Conservation (phyloP, 2,888 invertebrate genomes). For the Dyspetes luteomarginatus region DNA sequence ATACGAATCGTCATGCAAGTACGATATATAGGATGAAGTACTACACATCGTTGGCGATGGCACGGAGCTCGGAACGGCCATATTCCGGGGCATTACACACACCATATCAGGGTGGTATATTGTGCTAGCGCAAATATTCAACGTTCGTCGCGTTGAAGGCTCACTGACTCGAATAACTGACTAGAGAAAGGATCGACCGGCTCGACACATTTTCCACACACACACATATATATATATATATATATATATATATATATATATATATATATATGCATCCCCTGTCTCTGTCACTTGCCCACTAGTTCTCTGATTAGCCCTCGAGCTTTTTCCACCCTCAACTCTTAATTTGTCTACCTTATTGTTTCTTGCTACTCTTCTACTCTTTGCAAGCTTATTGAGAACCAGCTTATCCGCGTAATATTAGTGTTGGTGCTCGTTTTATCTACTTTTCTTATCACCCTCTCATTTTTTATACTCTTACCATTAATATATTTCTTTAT, state of each 20-base stretch:
- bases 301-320: slow-evolving; percentile 6
- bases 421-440: slow-evolving; percentile 8
- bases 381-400: slow-evolving; percentile 19
- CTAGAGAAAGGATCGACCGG: slow-evolving; percentile 45
- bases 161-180: slow-evolving; percentile 44
- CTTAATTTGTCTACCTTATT: background rate
- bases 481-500: background rate
- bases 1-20: slow-evolving; percentile 42
- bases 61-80: slow-evolving; percentile 14
- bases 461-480: background rate
- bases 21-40: background rate
- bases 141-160: slow-evolving; percentile 37
- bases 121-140: slow-evolving; percentile 32
- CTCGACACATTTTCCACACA: slow-evolving; percentile 41
- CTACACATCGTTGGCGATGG: slow-evolving; percentile 28
- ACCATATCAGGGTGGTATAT: background rate
- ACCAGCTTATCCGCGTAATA: background rate
- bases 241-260: too few species aligned
- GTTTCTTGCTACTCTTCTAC: background rate
- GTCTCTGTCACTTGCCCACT: background rate
- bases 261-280: background rate
- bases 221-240: too few species aligned
- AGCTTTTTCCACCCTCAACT: slow-evolving; percentile 7
- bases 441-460: background rate
- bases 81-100: slow-evolving; percentile 40